Evolutionary conservation across 2,888 invertebrate genomes (phyloP).

Genomic region (Dryobotodes eremita): DNA sequence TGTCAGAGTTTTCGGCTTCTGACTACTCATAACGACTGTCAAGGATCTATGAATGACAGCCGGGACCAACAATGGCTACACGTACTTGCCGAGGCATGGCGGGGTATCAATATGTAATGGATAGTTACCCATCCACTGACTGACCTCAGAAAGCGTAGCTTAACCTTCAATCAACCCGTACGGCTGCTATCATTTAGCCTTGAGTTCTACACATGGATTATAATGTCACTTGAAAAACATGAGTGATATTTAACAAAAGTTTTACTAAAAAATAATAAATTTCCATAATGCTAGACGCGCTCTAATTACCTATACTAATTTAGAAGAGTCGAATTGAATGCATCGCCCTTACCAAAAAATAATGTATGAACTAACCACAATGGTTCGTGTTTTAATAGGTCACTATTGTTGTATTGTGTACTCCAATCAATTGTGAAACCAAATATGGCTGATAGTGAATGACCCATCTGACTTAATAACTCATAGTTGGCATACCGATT

Average conservation of each 20-base stretch:
- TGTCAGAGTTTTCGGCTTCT: too few relatives aligned
- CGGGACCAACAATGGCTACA: neutral
- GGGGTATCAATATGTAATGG: neutral
- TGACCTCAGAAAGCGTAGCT: neutral
- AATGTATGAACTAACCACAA: constrained; percentile 12
- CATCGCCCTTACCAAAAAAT: neutral
- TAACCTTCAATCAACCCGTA: neutral
- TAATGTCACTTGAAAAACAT: neutral
- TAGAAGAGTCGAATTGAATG: constrained; percentile 14
- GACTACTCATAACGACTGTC: neutral
- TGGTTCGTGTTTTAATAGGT: constrained; percentile 22
- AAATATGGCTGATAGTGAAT: constrained; percentile 27
- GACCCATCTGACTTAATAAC: constrained; percentile 25
- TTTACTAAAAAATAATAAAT: neutral
- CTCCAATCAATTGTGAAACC: constrained; percentile 28
- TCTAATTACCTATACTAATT: constrained; percentile 4
- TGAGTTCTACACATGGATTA: neutral
- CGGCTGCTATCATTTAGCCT: neutral
- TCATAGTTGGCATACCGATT: neutral
- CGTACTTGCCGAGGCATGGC: neutral
- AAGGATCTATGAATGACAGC: neutral
- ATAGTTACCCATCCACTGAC: too few relatives aligned
- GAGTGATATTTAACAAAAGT: neutral
- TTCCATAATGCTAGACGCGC: neutral
- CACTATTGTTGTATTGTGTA: constrained; percentile 45